Evolutionary conservation across 1,140 invertebrate species (phyloP), one percentile per base, ranked within the genome.

Genomic region (Halictus rubicundus): DNA sequence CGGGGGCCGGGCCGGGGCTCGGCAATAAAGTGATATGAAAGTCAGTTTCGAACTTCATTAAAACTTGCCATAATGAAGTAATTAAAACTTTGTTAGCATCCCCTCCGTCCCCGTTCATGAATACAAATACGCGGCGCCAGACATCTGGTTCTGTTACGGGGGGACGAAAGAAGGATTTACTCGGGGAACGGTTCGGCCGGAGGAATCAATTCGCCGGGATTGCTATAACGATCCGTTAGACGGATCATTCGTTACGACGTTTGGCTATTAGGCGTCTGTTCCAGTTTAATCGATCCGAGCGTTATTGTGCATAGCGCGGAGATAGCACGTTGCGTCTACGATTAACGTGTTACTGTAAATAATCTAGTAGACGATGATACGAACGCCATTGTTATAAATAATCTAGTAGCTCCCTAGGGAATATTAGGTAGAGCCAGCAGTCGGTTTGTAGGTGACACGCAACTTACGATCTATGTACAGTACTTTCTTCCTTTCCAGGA

Each of bases 11-110:
- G 49, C 59, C 14, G 2, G 32, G 25, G 42, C 23, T 8, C 68
- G 65, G 68, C 49, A 65, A 77, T 75, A 52, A 72, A 77, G 71
- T 65, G 74, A 59, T 68, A 46, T 46, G 68, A 71, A 63, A 78
- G 59, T 64, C n/a, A 78, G 27, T 78, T 78, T 63, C 63, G 37
- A 72, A 72, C 61, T 71, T 72, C 68, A 72, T 78, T 78, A 78
- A 71, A 78, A 71, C 59, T 78, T 72, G 42, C 32, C 52, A 64
- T 64, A 78, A 72, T 54, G n/a, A 70, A 42, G 46, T 64, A 78
- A 78, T 78, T 78, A 78, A 78, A 78, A 78, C 76, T 78, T 78
- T 57, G 32, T 54, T 78, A 23, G 25, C 76, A 23, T 71, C 76
- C 70, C 61, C 61, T 37, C 16, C 61, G 49, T 59, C 69, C 70